Evolutionary conservation across 2,797 vertebrate genomes (phyloP).

Genomic region (Malacoctenus gilli): DNA sequence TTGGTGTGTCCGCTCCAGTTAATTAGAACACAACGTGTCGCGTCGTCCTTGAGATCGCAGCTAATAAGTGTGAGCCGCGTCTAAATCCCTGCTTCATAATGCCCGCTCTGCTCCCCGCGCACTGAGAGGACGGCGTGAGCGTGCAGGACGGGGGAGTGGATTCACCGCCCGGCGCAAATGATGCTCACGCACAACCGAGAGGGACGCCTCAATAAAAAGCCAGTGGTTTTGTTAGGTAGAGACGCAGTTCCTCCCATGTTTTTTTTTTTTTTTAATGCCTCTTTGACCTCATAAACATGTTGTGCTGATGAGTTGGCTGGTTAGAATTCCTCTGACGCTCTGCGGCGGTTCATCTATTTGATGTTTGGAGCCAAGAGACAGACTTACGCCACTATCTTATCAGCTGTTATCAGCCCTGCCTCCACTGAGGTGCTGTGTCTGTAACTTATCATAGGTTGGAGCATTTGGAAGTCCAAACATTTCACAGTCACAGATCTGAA

Average conservation of each 20-base stretch:
- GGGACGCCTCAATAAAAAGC: background rate
- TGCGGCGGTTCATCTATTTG: slow-evolving; percentile 12
- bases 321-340: slow-evolving; percentile 44
- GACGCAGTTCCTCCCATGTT: no score
- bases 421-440: slow-evolving; percentile 38
- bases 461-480: slow-evolving; percentile 10
- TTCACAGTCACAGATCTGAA: slow-evolving; percentile 1
- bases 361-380: slow-evolving; percentile 39
- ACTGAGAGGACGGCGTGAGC: background rate
- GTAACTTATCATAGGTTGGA: slow-evolving; percentile 43
- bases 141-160: no score
- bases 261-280: background rate
- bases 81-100: slow-evolving; percentile 38
- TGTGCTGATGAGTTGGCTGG: slow-evolving; percentile 23
- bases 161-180: no score
- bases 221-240: no score
- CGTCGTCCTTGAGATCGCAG: slow-evolving; percentile 66
- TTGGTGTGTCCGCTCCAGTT: slow-evolving; percentile 66
- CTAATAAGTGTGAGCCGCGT: slow-evolving; percentile 68
- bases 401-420: slow-evolving; percentile 41
- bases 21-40: slow-evolving; percentile 63
- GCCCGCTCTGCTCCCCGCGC: slow-evolving; percentile 17
- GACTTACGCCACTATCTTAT: slow-evolving; percentile 37
- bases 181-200: no score
- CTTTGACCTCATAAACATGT: background rate